A percentile compares a stretch with the other conserved stretches of the same genome.
phyloP scores from a whole-genome alignment of 2,797 vertebrate species.

The Melanotaenia trifasciata region DNA sequence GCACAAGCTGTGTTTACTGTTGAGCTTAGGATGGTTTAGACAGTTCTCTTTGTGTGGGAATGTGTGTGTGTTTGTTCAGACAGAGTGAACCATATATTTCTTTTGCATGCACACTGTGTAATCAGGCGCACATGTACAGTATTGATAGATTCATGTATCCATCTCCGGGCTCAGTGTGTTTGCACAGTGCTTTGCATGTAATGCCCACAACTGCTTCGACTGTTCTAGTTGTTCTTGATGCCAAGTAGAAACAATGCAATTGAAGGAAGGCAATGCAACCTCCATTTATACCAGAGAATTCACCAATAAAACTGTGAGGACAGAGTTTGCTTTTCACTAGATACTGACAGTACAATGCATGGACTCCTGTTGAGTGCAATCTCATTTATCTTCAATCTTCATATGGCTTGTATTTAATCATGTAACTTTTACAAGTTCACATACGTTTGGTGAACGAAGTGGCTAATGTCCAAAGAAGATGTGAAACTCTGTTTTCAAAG shows the following conservation, averaged over 20 bases:
- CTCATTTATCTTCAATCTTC: too few relatives aligned
- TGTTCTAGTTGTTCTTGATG: slow-evolving; percentile 44
- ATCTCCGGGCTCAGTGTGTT: slow-evolving; percentile 47
- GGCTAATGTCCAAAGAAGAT: too few relatives aligned
- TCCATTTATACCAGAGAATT: neutral
- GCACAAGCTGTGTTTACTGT: slow-evolving; percentile 77
- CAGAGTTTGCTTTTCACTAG: too few relatives aligned
- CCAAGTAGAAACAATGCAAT: neutral
- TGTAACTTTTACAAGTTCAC: too few relatives aligned
- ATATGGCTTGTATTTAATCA: too few relatives aligned
- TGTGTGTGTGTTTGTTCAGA: slow-evolving; percentile 39
- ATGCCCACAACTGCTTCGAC: slow-evolving; percentile 40
- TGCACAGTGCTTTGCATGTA: slow-evolving; percentile 40
- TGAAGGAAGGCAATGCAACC: neutral
- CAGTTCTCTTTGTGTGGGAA: slow-evolving; percentile 42
- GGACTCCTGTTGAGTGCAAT: too few relatives aligned
- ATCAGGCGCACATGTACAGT: slow-evolving; percentile 55
- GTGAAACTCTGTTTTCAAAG: too few relatives aligned
- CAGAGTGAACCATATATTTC: slow-evolving; percentile 4
- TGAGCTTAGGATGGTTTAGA: slow-evolving; percentile 74
- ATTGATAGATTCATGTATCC: slow-evolving; percentile 51
- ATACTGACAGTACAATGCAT: too few relatives aligned
- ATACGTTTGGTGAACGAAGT: too few relatives aligned
- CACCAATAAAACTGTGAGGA: too few relatives aligned
- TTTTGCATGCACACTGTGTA: slow-evolving; percentile 55